Evolutionary conservation across 1,140 invertebrate genomes (phyloP).

Genomic region (Saccostrea glomerata): DNA sequence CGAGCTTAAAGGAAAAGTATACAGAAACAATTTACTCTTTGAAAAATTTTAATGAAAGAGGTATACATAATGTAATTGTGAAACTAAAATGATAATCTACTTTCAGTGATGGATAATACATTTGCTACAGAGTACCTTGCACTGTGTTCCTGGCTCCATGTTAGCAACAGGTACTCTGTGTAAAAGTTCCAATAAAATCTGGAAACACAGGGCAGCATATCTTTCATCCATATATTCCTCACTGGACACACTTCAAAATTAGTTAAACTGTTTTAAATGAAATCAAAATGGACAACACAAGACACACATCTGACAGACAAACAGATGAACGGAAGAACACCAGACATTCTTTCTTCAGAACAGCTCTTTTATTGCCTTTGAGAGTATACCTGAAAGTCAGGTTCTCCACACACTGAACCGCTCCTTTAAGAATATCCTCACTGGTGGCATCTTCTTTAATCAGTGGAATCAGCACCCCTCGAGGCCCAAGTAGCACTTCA

Average conservation of each 20-base stretch:
- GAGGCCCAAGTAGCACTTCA: slow-evolving; percentile 70
- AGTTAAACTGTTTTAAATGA: background rate
- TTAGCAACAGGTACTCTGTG: slow-evolving; percentile 67
- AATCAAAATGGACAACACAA: too few relatives aligned
- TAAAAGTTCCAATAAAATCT: slow-evolving; percentile 69
- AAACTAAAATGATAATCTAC: too few relatives aligned
- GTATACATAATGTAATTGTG: too few relatives aligned
- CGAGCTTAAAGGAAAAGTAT: background rate
- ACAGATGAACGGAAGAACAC: too few relatives aligned
- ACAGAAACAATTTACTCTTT: too few relatives aligned
- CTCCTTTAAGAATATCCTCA: slow-evolving; percentile 65
- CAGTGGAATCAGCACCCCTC: slow-evolving; percentile 71
- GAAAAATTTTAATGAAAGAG: too few relatives aligned
- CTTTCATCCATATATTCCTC: slow-evolving; percentile 59
- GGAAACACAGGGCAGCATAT: slow-evolving; percentile 63
- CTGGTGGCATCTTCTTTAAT: slow-evolving; percentile 63
- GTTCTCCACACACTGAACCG: slow-evolving; percentile 74
- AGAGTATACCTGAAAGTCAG: slow-evolving; percentile 66
- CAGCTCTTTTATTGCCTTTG: too few relatives aligned
- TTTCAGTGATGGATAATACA: too few relatives aligned
- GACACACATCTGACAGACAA: too few relatives aligned
- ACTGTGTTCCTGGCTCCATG: slow-evolving; percentile 62
- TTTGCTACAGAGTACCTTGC: slow-evolving; percentile 64
- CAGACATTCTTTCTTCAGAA: too few relatives aligned
- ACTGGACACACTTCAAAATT: slow-evolving; percentile 54